Percentiles rank a stretch among this genome's conserved stretches.
phyloP scores from a whole-genome alignment of 2,113 vertebrate genomes.

The Indicator maculatus region DNA sequence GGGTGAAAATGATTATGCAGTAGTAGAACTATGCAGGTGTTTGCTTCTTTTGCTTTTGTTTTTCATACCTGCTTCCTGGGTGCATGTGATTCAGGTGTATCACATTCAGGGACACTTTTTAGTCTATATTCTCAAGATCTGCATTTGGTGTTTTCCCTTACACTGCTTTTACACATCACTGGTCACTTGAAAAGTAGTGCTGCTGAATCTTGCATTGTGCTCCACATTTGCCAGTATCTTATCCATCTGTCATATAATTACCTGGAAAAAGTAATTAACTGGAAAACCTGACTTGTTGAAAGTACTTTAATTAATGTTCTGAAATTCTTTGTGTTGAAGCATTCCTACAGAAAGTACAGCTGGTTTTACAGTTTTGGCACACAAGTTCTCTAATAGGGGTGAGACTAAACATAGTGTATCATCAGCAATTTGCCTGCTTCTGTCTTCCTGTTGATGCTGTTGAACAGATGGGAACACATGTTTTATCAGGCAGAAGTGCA shows the following conservation, averaged over 20 bases:
- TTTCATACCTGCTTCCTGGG: rapidly evolving
- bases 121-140: neutral
- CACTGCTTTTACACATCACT: neutral
- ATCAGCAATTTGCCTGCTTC: neutral
- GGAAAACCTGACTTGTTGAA: constrained; percentile 36
- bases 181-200: neutral
- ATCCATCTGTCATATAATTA: constrained; percentile 26
- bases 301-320: constrained; percentile 28
- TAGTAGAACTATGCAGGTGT: neutral
- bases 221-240: neutral
- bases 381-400: neutral
- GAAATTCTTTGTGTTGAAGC: constrained; percentile 22
- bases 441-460: constrained; percentile 11
- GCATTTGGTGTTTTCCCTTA: neutral
- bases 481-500: neutral
- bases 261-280: constrained; percentile 41
- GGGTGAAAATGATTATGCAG: neutral
- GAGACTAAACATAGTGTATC: neutral
- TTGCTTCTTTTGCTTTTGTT: neutral
- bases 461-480: constrained; percentile 3
- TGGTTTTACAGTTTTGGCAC: neutral
- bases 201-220: neutral
- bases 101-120: neutral
- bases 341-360: neutral
- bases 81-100: rapidly evolving